Base-by-base conservation (phyloP, 1,140 invertebrate species). In the Holcopasites calliopsidis region DNA sequence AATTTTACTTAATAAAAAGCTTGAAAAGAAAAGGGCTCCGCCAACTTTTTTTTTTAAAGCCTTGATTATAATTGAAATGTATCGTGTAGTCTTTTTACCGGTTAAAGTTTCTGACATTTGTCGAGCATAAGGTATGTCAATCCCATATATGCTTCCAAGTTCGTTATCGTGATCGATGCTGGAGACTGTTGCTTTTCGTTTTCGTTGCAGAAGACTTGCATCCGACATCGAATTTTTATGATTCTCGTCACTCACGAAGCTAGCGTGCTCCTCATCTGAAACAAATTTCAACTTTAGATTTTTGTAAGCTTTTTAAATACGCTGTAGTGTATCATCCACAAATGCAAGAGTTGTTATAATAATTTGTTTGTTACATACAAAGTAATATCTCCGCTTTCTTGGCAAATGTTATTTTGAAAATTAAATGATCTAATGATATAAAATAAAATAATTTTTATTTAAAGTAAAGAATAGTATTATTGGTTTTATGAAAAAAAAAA, bases 101-200 rank as follows among this genome's bases (percentile, higher is more conserved):
- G 3, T 72, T 44, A 61, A 6, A 1, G 76, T 54, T 11, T 78
- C 71, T 11, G 62, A 75, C 4, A 68, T 10, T 49, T 78, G 76
- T 28, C 57, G 76, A 7, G 85, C 55, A 69, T 84, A 71, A 10
- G 83, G 77, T 21, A 71, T 84, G 52, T 88, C 86, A 13, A 83
- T 84, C 42, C 85, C 86, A 64, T 85, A 91, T 83, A 91, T 87
- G 21, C 85, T 88, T 35, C 73, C 80, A 21, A 86, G 76, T 72
- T 91, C 90, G 13, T 87, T 33, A 55, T 90, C 88, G 21, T 89
- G 73, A 68, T 91, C 85, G 3, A 89, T 80, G 10, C 65, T 87
- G 0, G 83, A 82, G 70, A 74, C 31, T 16, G 80, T 87, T 7
- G 16, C 44, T 68, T 61, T 82, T 54, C 70, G 76, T 66, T 52